Evolutionary conservation across 2,888 invertebrate genomes (phyloP).

Genomic region (Campoplex nolae): DNA sequence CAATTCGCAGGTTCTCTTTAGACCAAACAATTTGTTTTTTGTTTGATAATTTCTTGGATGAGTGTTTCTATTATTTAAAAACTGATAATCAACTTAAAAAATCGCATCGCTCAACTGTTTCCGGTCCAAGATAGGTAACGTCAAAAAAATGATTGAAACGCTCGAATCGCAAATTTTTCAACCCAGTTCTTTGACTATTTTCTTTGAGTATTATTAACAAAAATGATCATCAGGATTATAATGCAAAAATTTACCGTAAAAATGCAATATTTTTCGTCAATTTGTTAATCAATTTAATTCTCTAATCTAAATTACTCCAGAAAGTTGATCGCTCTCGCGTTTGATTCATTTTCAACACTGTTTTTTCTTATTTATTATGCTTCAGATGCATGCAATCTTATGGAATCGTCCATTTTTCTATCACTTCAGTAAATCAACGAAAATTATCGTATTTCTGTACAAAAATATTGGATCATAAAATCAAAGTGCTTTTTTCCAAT

Average conservation of each 20-base stretch:
- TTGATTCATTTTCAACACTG: neutral
- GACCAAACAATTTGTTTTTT: neutral
- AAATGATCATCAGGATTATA: neutral
- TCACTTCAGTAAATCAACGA: no score
- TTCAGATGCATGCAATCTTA: no score
- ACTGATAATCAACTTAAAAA: neutral
- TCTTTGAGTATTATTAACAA: no score
- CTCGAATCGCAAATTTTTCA: no score
- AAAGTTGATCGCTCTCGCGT: neutral
- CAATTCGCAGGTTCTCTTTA: conserved; percentile 61
- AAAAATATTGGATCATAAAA: no score
- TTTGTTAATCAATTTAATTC: neutral
- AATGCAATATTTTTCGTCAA: neutral
- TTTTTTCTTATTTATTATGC: neutral
- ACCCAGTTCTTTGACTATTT: no score
- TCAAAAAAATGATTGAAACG: neutral
- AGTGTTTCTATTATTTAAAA: neutral
- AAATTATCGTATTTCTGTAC: no score
- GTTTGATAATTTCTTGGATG: neutral
- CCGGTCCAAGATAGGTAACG: neutral
- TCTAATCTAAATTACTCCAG: neutral
- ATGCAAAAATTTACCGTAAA: neutral
- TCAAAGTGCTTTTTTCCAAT: no score
- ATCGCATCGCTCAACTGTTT: neutral
- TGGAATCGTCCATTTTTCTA: no score